Evolutionary conservation across 2,888 invertebrate genomes (phyloP), one percentile per base, ranked within the genome.

Genomic region (Sinhomidia bicolor): DNA sequence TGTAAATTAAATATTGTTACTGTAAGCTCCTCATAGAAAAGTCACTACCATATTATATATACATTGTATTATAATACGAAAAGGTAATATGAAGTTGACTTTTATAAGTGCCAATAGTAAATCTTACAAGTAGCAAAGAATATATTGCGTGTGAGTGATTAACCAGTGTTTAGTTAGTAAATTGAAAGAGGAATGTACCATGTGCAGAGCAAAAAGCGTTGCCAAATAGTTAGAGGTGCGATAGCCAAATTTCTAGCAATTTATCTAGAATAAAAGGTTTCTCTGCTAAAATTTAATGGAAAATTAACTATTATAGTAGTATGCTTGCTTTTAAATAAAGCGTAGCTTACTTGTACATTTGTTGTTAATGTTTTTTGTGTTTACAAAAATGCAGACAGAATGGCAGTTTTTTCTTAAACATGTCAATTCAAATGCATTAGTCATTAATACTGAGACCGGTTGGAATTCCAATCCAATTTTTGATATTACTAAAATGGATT

Each of bases 61-160:
- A 17, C 32, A 29, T 60, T 3, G 12, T 32, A 60, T 57, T 12
- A 23, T 41, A n/a, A n/a, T 32, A 65, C 23, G 14, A 23, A 41
- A 32, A 17, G 23, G 23, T 54, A 32, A 41, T 71, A 29, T 47
- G 51, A 85, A 65, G 83, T 65, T 88, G 83, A 88, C 79, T 71
- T 36, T 36, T 36, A 36, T 83, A 88, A 88, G 88, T 88, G 88
- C 88, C 88, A 88, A 88, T 88, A 84, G 88, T 36, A 76, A 68
- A 36, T 36, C 17, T 14, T 20, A 51, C n/a, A 51, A 51, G 51
- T 17, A 1, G 14, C 26, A 26, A 26, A 36, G 7, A 12, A 23
- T 57, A 41, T 57, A 32, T 32, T 17, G 54, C 36, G 29, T 36
- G 20, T 29, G 47, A 26, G 17, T 54, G 51, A 71, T 23, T 54